A percentile compares a stretch with the other conserved stretches of the same genome.
Evolutionary conservation across 2,797 vertebrate species (phyloP).

Genomic region (Heteromormyrus szaboi): DNA sequence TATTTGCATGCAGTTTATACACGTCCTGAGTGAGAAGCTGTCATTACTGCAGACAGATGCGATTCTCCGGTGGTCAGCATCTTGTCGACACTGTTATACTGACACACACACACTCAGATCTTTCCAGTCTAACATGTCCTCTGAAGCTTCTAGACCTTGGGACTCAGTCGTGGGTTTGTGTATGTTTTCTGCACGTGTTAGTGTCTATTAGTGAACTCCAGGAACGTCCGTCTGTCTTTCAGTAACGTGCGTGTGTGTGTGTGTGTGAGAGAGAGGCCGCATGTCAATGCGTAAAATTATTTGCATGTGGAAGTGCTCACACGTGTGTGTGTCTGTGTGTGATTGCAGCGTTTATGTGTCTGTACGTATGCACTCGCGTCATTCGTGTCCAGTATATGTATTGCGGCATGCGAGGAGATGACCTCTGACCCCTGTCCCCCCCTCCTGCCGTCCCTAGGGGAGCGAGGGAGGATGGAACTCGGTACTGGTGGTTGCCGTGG

Average conservation of each 20-base stretch:
- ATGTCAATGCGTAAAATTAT: background rate
- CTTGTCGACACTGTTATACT: background rate
- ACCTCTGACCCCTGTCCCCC: slow-evolving; percentile 24
- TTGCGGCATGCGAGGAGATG: slow-evolving; percentile 1
- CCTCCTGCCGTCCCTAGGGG: slow-evolving; percentile 38
- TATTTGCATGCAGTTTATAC: background rate
- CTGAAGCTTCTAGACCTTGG: background rate
- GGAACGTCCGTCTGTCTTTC: background rate
- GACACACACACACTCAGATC: background rate
- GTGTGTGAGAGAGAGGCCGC: background rate
- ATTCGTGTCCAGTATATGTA: background rate
- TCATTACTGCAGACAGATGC: background rate
- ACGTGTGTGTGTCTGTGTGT: background rate
- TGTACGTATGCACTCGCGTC: background rate
- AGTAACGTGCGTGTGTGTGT: background rate
- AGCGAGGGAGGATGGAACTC: slow-evolving; percentile 59
- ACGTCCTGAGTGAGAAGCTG: background rate
- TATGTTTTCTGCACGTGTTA: background rate
- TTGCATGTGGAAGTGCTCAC: background rate
- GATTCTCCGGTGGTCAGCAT: background rate
- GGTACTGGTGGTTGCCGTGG: slow-evolving; percentile 59
- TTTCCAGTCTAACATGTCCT: background rate
- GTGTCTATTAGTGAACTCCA: background rate
- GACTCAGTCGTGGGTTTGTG: background rate
- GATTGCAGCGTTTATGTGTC: background rate